Conservation (phyloP, 2,797 vertebrate genomes). For the Coracias cyanogaster region DNA sequence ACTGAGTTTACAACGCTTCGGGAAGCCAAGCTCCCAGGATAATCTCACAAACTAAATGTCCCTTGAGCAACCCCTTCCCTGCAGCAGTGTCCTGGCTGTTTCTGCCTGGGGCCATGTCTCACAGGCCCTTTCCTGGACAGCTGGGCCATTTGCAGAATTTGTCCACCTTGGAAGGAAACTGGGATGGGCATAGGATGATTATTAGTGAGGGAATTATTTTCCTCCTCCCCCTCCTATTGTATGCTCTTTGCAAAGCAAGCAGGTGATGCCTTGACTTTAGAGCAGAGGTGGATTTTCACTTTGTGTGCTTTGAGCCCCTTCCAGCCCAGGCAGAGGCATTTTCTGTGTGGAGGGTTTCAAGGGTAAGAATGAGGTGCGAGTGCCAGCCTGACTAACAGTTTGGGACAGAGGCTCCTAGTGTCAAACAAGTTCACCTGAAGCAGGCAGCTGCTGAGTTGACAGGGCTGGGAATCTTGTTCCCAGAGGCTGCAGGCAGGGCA, state of each 20-base stretch:
- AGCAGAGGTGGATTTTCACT: not conserved
- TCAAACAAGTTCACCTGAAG: slow-evolving; percentile 35
- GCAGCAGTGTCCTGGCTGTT: fast-evolving
- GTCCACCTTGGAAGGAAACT: not conserved
- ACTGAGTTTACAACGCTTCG: not conserved
- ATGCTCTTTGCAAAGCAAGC: not conserved
- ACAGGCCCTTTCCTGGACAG: not conserved
- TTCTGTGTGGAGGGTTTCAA: not conserved
- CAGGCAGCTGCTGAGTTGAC: slow-evolving; percentile 35
- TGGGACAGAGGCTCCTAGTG: not conserved
- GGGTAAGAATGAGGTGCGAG: not conserved
- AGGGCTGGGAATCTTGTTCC: slow-evolving; percentile 49
- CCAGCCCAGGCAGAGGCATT: not conserved
- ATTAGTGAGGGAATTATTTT: not conserved
- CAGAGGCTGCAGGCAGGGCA: slow-evolving; percentile 17
- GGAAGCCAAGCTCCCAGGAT: not conserved
- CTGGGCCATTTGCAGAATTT: not conserved
- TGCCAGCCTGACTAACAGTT: slow-evolving; percentile 10
- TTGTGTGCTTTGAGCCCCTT: not conserved
- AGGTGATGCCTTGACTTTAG: not conserved
- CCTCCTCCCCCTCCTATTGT: not conserved
- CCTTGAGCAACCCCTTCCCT: not conserved
- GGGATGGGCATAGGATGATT: not conserved
- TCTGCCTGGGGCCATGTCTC: not conserved
- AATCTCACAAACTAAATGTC: not conserved